phyloP scores from a whole-genome alignment of 35 echinoderm and acorn worm genomes.

The Acanthaster planci region DNA sequence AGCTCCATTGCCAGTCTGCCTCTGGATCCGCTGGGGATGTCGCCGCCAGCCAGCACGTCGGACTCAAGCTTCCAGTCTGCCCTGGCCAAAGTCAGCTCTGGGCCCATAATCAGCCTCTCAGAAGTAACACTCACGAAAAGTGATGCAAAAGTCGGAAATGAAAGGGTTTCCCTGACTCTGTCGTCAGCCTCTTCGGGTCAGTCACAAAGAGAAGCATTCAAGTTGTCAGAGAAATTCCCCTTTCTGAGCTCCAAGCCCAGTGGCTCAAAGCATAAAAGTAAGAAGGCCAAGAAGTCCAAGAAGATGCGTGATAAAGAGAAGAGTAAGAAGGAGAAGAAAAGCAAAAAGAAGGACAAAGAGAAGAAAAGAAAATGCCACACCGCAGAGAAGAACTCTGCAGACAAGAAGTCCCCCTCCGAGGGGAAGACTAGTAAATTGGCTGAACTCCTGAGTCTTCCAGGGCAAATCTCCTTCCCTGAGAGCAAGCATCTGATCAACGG shows the following conservation, averaged over 20 bases:
- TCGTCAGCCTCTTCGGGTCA: background rate
- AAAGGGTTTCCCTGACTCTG: background rate
- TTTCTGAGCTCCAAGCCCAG: constrained; percentile 1
- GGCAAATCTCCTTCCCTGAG: constrained; percentile 28
- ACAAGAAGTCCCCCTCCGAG: background rate
- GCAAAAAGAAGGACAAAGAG: constrained; percentile 75
- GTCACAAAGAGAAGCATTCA: background rate
- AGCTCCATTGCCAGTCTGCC: background rate
- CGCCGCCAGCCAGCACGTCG: background rate
- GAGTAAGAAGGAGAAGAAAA: constrained; percentile 58
- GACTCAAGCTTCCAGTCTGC: constrained; percentile 14
- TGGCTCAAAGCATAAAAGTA: constrained; percentile 40
- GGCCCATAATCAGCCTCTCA: background rate
- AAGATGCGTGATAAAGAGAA: constrained; percentile 70
- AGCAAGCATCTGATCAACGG: constrained; percentile 44
- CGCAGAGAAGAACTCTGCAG: background rate
- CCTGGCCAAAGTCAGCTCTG: background rate
- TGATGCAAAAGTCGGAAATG: background rate
- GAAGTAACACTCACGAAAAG: background rate
- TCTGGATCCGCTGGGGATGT: background rate
- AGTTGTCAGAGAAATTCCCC: background rate
- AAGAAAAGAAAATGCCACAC: constrained; percentile 55
- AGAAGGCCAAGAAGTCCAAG: constrained; percentile 67
- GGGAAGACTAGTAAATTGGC: constrained; percentile 53
- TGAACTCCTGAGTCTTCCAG: constrained; percentile 49